Conservation (phyloP, 2,797 vertebrate species). For the Urosaurus nigricauda region DNA sequence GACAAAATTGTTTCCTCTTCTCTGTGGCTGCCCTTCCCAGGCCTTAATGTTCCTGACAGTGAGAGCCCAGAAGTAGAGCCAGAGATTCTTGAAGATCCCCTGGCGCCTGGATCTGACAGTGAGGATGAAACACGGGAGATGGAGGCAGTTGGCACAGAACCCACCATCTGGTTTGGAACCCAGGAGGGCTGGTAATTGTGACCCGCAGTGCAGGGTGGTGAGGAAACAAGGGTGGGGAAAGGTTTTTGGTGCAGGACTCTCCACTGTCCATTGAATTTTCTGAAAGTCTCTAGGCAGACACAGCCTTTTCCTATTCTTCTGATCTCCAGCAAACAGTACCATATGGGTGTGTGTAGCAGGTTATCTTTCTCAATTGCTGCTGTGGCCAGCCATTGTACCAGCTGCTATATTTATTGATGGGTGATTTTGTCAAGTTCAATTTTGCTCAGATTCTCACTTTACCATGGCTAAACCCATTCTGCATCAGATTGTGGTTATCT, state of each 20-base stretch:
- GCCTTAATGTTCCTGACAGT: not conserved
- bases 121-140: not conserved
- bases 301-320: not conserved
- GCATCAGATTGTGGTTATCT: not conserved
- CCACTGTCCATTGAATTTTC: not conserved
- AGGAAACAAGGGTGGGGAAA: not conserved
- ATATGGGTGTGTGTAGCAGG: not conserved
- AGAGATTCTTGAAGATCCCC: constrained; percentile 28
- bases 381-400: not conserved
- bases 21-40: not conserved
- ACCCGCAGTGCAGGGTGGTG: not conserved
- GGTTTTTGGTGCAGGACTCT: not conserved
- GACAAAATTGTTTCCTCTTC: not conserved
- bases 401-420: not conserved
- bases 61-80: not conserved
- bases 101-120: not conserved
- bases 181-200: constrained; percentile 87
- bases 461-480: not conserved
- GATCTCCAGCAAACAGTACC: not conserved
- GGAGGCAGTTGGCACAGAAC: not conserved
- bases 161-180: constrained; percentile 89
- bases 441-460: not conserved
- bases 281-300: not conserved
- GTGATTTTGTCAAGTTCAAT: not conserved
- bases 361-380: not conserved